A percentile compares a stretch with the other conserved stretches of the same genome.
Evolutionary conservation across 2,113 vertebrate species (phyloP).

Genomic region (Oncorhynchus clarkii): DNA sequence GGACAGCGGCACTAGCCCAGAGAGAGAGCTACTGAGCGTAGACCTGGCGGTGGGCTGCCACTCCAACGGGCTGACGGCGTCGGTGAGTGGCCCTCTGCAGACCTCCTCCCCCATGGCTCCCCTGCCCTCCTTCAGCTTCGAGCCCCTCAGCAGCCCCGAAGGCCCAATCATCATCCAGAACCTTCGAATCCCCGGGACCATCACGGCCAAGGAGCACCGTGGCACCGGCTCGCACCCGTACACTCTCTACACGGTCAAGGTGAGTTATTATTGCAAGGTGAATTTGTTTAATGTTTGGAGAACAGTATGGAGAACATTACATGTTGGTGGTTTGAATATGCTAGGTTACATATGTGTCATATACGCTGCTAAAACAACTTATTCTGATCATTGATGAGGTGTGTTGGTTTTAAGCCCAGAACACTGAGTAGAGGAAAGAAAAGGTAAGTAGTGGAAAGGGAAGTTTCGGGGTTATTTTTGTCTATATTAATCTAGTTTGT

Average conservation of each 20-base stretch:
- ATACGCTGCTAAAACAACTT: no score
- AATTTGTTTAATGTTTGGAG: no score
- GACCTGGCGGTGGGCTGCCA: conserved; percentile 35
- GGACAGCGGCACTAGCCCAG: not conserved
- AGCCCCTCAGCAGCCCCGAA: conserved; percentile 90
- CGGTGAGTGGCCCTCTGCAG: conserved; percentile 61
- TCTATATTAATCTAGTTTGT: not conserved
- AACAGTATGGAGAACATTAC: no score
- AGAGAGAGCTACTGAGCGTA: conserved; percentile 56
- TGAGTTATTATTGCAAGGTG: conserved; percentile 51
- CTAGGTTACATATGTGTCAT: no score
- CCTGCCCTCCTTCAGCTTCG: conserved; percentile 83
- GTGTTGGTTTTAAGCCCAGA: not conserved
- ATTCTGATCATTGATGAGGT: not conserved
- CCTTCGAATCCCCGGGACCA: conserved; percentile 91
- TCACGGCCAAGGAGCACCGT: conserved; percentile 92
- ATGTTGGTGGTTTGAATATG: no score
- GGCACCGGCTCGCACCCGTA: conserved; percentile 93
- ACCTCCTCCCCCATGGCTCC: conserved; percentile 72
- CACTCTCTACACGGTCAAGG: conserved; percentile 94
- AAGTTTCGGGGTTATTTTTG: not conserved
- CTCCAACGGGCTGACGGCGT: conserved; percentile 58
- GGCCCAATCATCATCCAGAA: conserved; percentile 93
- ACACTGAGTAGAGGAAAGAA: not conserved
- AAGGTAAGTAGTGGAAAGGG: not conserved